Percentiles rank a stretch among this genome's conserved stretches.
phyloP scores from a whole-genome alignment of 1,140 invertebrate species.

The Drosophila novamexicana region DNA sequence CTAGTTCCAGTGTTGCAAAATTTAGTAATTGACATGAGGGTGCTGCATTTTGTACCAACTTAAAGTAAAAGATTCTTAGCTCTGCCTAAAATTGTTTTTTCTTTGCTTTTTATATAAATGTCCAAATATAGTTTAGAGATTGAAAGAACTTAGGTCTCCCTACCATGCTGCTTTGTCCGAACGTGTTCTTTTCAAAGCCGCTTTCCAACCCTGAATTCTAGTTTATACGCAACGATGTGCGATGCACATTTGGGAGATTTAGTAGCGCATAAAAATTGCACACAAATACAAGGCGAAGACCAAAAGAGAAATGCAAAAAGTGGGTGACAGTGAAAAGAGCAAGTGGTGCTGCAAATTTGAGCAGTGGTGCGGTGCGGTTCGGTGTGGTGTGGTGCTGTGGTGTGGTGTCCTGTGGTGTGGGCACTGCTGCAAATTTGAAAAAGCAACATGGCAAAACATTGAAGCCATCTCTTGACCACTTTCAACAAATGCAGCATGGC shows the following conservation, averaged over 20 bases:
- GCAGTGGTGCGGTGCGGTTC: background rate
- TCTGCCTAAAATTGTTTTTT: background rate
- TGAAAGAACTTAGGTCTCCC: background rate
- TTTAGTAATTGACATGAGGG: background rate
- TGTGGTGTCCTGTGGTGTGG: background rate
- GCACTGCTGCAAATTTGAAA: slow-evolving; percentile 36
- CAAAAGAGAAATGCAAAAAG: background rate
- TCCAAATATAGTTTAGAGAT: too few relatives aligned
- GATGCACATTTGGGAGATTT: slow-evolving; percentile 67
- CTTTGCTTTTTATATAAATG: too few relatives aligned
- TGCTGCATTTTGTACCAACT: too few relatives aligned
- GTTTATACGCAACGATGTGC: slow-evolving; percentile 35
- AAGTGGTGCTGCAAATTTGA: slow-evolving; percentile 11
- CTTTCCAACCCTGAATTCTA: slow-evolving; percentile 26
- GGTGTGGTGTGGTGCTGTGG: background rate
- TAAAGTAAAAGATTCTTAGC: background rate
- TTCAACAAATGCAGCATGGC: slow-evolving; percentile 50
- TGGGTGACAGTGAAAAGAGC: background rate
- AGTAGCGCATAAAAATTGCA: slow-evolving; percentile 69
- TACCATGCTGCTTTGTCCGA: background rate
- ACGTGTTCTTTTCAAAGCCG: background rate
- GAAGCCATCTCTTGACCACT: slow-evolving; percentile 59
- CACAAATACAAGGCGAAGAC: slow-evolving; percentile 24
- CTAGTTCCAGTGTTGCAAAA: background rate
- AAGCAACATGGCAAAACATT: slow-evolving; percentile 48